These are phyloP conservation scores for Gymnopithys bicolor DNA, from an alignment of 2,797 vertebrate species.

Conservation along the genomic window DNA sequence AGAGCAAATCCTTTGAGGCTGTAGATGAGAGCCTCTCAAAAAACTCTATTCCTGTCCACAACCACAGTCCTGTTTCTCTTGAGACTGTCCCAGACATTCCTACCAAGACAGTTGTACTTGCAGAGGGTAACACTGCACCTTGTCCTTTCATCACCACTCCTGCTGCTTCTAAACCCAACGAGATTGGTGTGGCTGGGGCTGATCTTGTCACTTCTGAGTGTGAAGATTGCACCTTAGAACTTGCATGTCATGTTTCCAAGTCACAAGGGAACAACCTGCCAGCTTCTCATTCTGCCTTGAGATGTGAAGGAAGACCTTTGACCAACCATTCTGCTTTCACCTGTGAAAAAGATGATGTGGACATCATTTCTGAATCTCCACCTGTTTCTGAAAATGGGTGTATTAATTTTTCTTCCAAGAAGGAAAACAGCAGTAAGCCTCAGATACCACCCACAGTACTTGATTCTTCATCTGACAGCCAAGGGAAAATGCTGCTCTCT, in stretches of 20 bases:
- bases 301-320: background rate
- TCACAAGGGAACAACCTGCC: background rate
- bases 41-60: background rate
- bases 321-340: background rate
- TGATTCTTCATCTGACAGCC: background rate
- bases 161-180: background rate
- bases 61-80: background rate
- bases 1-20: background rate
- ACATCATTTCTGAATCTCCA: background rate
- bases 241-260: background rate
- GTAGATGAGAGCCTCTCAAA: background rate
- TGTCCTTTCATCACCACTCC: background rate
- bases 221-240: background rate
- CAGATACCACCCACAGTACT: background rate
- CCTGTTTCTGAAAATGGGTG: background rate
- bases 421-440: background rate
- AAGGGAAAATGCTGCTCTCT: background rate
- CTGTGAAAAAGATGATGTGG: background rate
- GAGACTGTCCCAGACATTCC: background rate
- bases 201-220: background rate
- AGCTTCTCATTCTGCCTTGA: background rate
- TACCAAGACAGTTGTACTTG: background rate
- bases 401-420: slow-evolving; percentile 7
- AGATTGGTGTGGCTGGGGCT: background rate
- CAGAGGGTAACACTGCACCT: background rate